A percentile compares a stretch with the other conserved stretches of the same genome.
Evolutionary conservation across 2,888 invertebrate species (phyloP).

Genomic region (Apamea anceps): DNA sequence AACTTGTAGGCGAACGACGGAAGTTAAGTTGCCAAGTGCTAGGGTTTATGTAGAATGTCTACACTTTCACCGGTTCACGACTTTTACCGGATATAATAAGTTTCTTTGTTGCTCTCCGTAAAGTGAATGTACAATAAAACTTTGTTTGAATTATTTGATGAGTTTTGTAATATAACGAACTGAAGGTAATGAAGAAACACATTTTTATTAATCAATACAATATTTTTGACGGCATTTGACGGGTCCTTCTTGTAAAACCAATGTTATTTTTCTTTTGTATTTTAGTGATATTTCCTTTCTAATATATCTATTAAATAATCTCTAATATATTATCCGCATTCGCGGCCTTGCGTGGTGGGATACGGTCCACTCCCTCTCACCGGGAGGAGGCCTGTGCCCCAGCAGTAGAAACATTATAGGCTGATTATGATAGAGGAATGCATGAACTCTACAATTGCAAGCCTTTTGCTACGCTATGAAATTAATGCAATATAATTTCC

Average conservation of each 20-base stretch:
- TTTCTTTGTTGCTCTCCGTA: not conserved
- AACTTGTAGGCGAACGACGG: constrained; percentile 36
- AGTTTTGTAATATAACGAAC: not conserved
- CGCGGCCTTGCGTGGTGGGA: no score
- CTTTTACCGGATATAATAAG: not conserved
- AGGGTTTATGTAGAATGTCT: constrained; percentile 39
- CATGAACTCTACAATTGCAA: no score
- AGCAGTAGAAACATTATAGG: no score
- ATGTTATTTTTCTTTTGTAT: not conserved
- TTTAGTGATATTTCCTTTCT: not conserved
- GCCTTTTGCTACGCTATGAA: not conserved
- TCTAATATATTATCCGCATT: no score
- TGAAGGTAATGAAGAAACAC: not conserved
- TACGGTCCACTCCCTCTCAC: no score
- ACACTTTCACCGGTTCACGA: constrained; percentile 24
- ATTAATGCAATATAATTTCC: no score
- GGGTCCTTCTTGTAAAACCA: not conserved
- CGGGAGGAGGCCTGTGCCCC: no score
- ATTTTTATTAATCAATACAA: not conserved
- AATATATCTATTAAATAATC: no score
- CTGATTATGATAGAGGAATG: no score
- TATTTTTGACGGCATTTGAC: not conserved
- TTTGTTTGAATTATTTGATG: not conserved
- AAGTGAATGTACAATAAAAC: constrained; percentile 1
- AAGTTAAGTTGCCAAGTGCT: constrained; percentile 35